Evolutionary conservation across 2,797 vertebrate species (phyloP).

Genomic region (Spea hammondii): DNA sequence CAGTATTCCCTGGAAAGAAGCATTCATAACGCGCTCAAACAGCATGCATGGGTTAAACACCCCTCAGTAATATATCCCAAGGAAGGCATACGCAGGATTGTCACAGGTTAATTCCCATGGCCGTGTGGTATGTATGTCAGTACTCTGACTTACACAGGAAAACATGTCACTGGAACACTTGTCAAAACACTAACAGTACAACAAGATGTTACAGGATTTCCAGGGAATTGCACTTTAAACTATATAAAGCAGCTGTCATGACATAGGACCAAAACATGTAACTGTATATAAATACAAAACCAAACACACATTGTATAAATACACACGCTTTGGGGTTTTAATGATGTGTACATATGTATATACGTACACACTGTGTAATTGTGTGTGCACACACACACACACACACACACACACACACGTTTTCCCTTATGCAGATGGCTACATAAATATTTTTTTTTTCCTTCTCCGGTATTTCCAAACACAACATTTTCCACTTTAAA

Average conservation of each 20-base stretch:
- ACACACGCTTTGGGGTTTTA: not conserved
- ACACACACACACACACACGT: not conserved
- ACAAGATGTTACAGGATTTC: not conserved
- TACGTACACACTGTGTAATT: too few species aligned
- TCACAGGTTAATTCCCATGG: slow-evolving; percentile 18
- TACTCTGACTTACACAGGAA: not conserved
- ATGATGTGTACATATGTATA: too few species aligned
- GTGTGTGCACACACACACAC: not conserved
- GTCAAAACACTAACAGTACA: not conserved
- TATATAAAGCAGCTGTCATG: not conserved
- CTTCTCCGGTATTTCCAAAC: slow-evolving; percentile 8
- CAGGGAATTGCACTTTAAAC: not conserved
- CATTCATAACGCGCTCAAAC: not conserved
- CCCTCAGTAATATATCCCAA: not conserved
- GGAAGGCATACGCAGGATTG: not conserved
- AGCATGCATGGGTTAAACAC: not conserved
- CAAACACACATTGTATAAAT: not conserved
- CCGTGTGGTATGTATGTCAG: not conserved
- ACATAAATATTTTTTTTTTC: not conserved
- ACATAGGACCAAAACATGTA: not conserved
- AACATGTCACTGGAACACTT: not conserved
- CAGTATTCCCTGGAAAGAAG: not conserved
- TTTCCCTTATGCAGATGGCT: not conserved
- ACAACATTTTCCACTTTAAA: slow-evolving; percentile 30
- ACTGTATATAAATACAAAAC: not conserved